Evolutionary conservation across 2,797 vertebrate species (phyloP), one percentile per base, ranked within the genome.

Genomic region (Glossophaga mutica): DNA sequence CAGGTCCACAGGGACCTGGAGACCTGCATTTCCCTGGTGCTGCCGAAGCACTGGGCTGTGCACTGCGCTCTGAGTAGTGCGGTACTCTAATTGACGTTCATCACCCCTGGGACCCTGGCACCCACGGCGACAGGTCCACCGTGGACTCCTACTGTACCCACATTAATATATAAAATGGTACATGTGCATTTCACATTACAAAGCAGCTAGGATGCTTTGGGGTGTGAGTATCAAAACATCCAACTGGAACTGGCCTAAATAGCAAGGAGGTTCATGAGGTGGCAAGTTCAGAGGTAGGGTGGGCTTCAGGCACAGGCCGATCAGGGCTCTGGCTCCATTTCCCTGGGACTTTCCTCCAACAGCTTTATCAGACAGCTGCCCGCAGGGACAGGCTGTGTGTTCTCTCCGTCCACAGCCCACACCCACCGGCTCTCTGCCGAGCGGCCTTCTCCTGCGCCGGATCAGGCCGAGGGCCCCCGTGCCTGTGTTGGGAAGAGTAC

Each of bases 401-500:
- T 68, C 44, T 22, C 37, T 70, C 46, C 5, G 0, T 5, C 14
- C 32, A 26, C 57, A 59, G 9, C 24, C 57, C 24, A 24, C 39
- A 24, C 39, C 9, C 32, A 32, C 34, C 24, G 1, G 32, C 34
- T 34, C 32, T 55, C 21, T 16, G 9, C 32, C 6, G 34, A 14
- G 78, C 2, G n/a, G 39, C 39, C 39, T 52, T 59, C 3, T 0
- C n/a, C 9, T 16, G 5, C 2, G 1, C 1, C 3, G 2, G 22
- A 9, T 11, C 3, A 2, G 6, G 22, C 12, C 37, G 2, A 2
- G 32, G 3, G 55, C 5, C 29, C 11, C 26, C 5, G 0, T 1
- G 11, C 4, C 32, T 32, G 7, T 12, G 26, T 12, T 22, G 37
- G 26, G 42, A 37, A 65, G 34, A 78, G 6, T 2, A n/a, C 9